Conservation (phyloP, 2,797 vertebrate species). For the Megalops cyprinoides region DNA sequence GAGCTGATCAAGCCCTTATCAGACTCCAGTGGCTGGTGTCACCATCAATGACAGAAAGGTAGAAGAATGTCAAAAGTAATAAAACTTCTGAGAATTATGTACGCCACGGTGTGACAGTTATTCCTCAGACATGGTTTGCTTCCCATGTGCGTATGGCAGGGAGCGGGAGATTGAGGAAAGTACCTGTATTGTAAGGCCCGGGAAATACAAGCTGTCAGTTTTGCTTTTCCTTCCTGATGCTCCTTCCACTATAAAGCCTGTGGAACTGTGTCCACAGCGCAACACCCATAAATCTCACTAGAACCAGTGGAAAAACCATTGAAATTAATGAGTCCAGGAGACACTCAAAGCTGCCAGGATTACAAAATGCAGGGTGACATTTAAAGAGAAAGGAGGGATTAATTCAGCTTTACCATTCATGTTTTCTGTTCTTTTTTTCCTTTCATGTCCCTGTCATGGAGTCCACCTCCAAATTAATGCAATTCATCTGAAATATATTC, state of each 20-base stretch:
- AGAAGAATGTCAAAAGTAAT: too few relatives aligned
- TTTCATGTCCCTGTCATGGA: background rate
- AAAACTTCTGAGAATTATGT: too few relatives aligned
- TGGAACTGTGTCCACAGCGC: background rate
- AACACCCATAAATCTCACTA: background rate
- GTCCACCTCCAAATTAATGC: background rate
- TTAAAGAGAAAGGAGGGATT: background rate
- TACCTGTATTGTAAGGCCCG: background rate
- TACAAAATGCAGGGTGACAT: slow-evolving; percentile 1
- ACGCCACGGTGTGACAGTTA: too few relatives aligned
- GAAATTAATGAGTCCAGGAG: slow-evolving; percentile 10
- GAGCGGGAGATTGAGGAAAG: background rate
- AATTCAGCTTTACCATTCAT: background rate
- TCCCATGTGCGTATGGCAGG: too few relatives aligned
- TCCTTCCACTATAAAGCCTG: background rate
- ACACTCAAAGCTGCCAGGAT: background rate
- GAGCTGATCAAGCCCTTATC: too few relatives aligned
- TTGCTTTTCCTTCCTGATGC: background rate
- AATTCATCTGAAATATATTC: background rate
- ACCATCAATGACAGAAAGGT: too few relatives aligned
- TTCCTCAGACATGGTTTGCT: too few relatives aligned
- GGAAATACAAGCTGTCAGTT: background rate
- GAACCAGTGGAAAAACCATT: background rate
- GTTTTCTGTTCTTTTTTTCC: background rate
- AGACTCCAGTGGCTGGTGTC: too few relatives aligned